These are phyloP conservation scores for Atlantisia rogersi DNA, from an alignment of 2,113 vertebrate species.

Conservation along the genomic window DNA sequence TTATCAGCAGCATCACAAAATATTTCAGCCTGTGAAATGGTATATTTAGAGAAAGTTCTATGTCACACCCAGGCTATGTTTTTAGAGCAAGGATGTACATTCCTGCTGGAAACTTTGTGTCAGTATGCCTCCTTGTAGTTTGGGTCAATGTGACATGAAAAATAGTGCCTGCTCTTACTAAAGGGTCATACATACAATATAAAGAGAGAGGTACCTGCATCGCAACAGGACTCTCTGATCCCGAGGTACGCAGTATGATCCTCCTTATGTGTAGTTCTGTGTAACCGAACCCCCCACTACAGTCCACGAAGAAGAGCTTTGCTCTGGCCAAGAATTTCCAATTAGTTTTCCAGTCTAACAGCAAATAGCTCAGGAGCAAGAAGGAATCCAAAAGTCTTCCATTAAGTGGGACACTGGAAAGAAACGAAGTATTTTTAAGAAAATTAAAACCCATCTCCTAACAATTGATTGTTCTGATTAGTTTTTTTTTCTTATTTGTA, in stretches of 20 bases:
- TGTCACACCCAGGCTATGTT: not conserved
- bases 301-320: not conserved
- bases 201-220: not conserved
- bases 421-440: not conserved
- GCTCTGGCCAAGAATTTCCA: not conserved
- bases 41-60: not conserved
- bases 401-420: not conserved
- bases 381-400: not conserved
- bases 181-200: rapidly evolving
- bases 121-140: not conserved
- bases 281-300: not conserved
- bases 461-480: not conserved
- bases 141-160: not conserved
- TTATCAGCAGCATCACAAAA: not conserved
- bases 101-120: not conserved
- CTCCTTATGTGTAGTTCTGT: not conserved
- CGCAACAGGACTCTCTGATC: not conserved
- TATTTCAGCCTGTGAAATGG: not conserved
- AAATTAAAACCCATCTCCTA: not conserved
- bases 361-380: not conserved
- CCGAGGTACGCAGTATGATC: not conserved
- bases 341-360: not conserved
- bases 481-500: not conserved
- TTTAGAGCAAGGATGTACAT: not conserved
- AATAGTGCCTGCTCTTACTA: not conserved